Base-by-base conservation (phyloP, 2,113 vertebrate species). In the Nesogale talazaci region DNA sequence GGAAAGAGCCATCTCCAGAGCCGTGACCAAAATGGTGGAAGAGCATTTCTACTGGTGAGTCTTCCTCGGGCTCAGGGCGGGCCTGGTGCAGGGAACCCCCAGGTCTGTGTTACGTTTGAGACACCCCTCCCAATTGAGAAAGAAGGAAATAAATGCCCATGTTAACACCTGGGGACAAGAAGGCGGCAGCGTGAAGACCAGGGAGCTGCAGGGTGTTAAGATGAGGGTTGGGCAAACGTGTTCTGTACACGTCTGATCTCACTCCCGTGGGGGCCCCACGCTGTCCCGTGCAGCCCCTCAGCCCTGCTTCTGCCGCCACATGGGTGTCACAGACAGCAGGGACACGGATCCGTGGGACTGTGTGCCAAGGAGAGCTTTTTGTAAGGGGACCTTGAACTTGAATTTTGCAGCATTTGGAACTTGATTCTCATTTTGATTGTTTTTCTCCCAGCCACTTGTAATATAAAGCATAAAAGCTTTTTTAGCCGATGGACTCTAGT, bases 1-100 rank as follows among this genome's bases (percentile, higher is more conserved):
- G 79, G 99, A 99, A 96, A 98, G 98, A 98, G 99, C 99, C 1
- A 97, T 99, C 95, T 99, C 99, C 72, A 98, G 98, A 89, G 99
- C 99, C 0, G 98, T 99, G 92, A 99, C 99, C 90, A 99, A 98
- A 96, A 99, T 99, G 99, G 99, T 99, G 36, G 99, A 99, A 96
- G 99, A 99, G 67, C 99, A 99, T 92, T 98, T 99, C 56, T 99
- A 99, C 97, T 99, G 99, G 99, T 99, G 97, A 98, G 98, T 93
- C 81, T 88, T 63, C 42, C 31, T 11, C 0, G 16, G 52, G 17
- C 4, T 22, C 40, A 23, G 72, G 2, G 38, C 0, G 38, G n/a
- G 83, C 29, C 4, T n/a, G 31, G 14, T 14, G 17, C 69, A 25
- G 59, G 16, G 22, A 23, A 65, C 63, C 63, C 63, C 22, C 27